Conservation (phyloP, 2,113 vertebrate genomes). For the Pteropus alecto region DNA sequence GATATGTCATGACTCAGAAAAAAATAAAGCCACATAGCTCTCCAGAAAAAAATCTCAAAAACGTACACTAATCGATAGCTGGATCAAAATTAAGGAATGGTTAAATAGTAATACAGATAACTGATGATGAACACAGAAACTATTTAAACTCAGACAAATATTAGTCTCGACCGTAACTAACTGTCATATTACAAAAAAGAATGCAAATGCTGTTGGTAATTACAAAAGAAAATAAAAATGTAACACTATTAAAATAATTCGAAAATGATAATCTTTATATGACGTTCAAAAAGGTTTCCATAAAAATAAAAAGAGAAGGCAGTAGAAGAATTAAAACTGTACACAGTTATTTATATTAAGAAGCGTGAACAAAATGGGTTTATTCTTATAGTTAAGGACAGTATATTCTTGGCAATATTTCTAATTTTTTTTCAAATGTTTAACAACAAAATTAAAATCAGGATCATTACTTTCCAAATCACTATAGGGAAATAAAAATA, state of each 20-base stretch:
- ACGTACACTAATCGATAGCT: not conserved
- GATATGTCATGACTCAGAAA: not conserved
- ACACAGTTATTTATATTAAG: not conserved
- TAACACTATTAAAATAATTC: not conserved
- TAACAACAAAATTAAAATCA: slow-evolving; percentile 13
- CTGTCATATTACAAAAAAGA: not conserved
- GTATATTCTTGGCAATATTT: not conserved
- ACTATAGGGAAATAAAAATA: not conserved
- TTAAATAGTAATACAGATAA: not conserved
- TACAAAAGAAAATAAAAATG: not conserved
- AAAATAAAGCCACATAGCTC: not conserved
- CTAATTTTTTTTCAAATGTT: not conserved
- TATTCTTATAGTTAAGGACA: slow-evolving; percentile 9
- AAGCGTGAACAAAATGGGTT: not conserved
- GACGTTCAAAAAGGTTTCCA: not conserved
- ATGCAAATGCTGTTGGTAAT: not conserved
- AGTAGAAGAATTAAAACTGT: not conserved
- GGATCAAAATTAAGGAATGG: not conserved
- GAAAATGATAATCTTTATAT: not conserved
- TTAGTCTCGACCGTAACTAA: not conserved
- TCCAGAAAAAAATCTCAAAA: not conserved
- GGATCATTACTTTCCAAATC: slow-evolving; percentile 26
- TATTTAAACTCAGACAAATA: not conserved
- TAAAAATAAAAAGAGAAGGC: not conserved
- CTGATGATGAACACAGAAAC: not conserved